Evolutionary conservation across 2,797 vertebrate species (phyloP).

Genomic region (Cirrhinus mrigala): DNA sequence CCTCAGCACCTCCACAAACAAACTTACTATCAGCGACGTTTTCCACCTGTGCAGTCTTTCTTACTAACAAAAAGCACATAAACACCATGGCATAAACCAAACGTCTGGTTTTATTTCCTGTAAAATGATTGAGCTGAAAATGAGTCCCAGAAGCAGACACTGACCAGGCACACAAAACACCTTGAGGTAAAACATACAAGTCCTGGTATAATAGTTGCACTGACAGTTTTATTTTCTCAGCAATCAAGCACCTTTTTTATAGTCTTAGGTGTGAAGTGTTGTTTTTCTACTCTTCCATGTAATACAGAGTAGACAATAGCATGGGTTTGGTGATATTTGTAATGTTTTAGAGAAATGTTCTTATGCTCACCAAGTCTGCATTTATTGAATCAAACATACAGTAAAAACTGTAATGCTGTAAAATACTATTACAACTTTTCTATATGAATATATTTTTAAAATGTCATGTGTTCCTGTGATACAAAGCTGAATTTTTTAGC

Average conservation of each 20-base stretch:
- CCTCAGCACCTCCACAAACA: slow-evolving; percentile 55
- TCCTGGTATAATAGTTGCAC: background rate
- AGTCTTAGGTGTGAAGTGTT: background rate
- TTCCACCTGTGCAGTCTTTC: background rate
- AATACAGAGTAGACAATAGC: background rate
- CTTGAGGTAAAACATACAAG: background rate
- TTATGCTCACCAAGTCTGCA: background rate
- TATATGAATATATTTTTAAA: background rate
- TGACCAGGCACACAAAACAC: background rate
- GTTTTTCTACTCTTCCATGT: background rate
- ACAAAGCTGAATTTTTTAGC: too few relatives aligned
- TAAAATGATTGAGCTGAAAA: slow-evolving; percentile 4
- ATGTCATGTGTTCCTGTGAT: too few relatives aligned
- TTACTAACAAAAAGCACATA: background rate
- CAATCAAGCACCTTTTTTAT: background rate
- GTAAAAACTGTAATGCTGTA: background rate
- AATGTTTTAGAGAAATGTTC: background rate
- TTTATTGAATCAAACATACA: background rate
- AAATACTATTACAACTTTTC: background rate
- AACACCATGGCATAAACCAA: background rate
- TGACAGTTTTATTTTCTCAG: background rate
- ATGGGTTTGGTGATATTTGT: background rate
- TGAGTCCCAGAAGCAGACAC: slow-evolving; percentile 5
- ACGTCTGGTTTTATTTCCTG: background rate
- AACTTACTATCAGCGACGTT: slow-evolving; percentile 32